These are phyloP conservation scores for Aricia agestis DNA, from an alignment of 1,140 invertebrate genomes.

Conservation along the genomic window DNA sequence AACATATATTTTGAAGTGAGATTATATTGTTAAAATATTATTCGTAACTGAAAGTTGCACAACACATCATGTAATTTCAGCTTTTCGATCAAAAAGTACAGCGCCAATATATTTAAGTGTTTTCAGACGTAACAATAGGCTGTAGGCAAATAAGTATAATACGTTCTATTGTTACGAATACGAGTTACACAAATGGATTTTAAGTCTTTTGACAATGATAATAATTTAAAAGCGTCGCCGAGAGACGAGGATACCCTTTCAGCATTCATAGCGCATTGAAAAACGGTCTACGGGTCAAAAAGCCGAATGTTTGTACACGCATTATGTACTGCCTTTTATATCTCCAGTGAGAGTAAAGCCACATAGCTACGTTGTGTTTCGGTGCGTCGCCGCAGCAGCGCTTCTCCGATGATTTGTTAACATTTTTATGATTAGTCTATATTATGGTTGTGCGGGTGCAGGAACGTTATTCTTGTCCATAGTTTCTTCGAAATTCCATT, in stretches of 20 bases:
- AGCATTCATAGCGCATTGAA: slow-evolving; percentile 59
- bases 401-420: no score
- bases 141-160: slow-evolving; percentile 7
- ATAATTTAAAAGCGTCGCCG: slow-evolving; percentile 58
- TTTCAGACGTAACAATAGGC: slow-evolving; percentile 7
- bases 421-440: no score
- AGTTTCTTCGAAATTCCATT: no score
- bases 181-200: slow-evolving; percentile 52
- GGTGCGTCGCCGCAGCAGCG: no score
- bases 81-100: background rate
- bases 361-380: no score
- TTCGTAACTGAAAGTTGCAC: no score
- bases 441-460: no score
- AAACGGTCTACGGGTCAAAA: slow-evolving; percentile 56
- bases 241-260: slow-evolving; percentile 61
- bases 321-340: slow-evolving; percentile 27
- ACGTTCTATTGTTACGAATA: slow-evolving; percentile 15
- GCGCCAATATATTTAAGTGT: background rate
- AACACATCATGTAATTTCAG: no score
- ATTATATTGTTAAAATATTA: no score
- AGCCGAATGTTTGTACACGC: slow-evolving; percentile 42
- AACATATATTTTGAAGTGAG: no score
- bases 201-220: slow-evolving; percentile 57
- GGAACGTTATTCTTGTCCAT: no score
- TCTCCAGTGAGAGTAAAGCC: background rate